phyloP scores from a whole-genome alignment of 2,113 vertebrate species.

The Psophia crepitans region DNA sequence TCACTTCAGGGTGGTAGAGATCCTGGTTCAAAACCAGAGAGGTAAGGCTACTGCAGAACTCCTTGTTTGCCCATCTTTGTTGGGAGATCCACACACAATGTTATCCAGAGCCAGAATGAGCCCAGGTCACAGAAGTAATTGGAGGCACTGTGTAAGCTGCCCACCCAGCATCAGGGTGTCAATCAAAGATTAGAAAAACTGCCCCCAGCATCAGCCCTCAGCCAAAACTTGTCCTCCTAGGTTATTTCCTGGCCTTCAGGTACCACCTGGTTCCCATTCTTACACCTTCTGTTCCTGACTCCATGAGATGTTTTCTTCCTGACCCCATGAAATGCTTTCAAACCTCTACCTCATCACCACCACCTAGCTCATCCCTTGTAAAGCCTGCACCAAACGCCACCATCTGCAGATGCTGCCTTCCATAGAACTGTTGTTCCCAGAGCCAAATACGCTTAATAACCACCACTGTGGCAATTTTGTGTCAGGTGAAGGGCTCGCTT shows the following conservation, averaged over 20 bases:
- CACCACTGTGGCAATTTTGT: too few species aligned
- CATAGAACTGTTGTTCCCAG: not conserved
- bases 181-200: not conserved
- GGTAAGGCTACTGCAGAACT: not conserved
- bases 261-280: not conserved
- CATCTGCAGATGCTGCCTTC: not conserved
- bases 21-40: not conserved
- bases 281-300: too few species aligned
- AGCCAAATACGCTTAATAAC: not conserved
- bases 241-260: not conserved
- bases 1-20: not conserved
- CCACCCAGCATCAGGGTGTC: not conserved
- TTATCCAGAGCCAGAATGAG: not conserved
- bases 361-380: not conserved
- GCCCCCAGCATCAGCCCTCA: not conserved
- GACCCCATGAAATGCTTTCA: too few species aligned
- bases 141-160: rapidly evolving
- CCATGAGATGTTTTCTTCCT: too few species aligned
- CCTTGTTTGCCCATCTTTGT: rapidly evolving
- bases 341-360: not conserved
- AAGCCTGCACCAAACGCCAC: not conserved
- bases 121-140: not conserved
- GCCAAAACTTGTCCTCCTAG: not conserved
- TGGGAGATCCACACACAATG: rapidly evolving
- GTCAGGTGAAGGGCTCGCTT: not conserved